phyloP scores from a whole-genome alignment of 2,797 vertebrate genomes.

The Gastrophryne carolinensis region DNA sequence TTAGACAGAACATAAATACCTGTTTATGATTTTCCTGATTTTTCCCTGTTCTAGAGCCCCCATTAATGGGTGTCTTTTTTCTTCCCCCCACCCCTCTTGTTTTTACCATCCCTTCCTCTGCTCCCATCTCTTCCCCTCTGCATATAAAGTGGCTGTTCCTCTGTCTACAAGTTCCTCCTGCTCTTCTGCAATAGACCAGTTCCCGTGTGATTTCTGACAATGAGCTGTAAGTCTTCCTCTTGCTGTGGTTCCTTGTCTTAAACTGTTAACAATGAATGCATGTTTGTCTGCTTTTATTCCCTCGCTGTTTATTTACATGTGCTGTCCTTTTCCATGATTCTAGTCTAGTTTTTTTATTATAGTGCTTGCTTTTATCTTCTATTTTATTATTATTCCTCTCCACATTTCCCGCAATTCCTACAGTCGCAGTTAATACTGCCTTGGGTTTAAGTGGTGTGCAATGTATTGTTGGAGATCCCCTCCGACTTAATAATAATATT shows the following conservation, averaged over 20 bases:
- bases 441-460: no score
- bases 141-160: constrained; percentile 85
- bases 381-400: no score
- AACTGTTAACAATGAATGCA: not conserved
- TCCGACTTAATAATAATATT: no score
- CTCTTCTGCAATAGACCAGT: constrained; percentile 94
- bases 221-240: constrained; percentile 69
- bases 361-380: no score
- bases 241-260: constrained; percentile 15
- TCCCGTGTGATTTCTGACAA: constrained; percentile 83
- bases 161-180: constrained; percentile 92
- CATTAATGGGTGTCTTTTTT: constrained; percentile 65
- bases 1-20: no score
- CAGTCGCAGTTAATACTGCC: no score
- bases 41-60: constrained; percentile 44
- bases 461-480: no score
- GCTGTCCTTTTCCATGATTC: not conserved
- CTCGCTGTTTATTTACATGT: not conserved
- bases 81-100: constrained; percentile 55
- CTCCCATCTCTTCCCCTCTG: constrained; percentile 59
- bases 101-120: constrained; percentile 53
- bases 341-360: no score
- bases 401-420: no score
- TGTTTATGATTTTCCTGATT: constrained; percentile 14
- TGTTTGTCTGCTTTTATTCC: not conserved